These are phyloP conservation scores for Sebastes schlegelii DNA, from an alignment of 2,113 vertebrate genomes.

Conservation along the genomic window DNA sequence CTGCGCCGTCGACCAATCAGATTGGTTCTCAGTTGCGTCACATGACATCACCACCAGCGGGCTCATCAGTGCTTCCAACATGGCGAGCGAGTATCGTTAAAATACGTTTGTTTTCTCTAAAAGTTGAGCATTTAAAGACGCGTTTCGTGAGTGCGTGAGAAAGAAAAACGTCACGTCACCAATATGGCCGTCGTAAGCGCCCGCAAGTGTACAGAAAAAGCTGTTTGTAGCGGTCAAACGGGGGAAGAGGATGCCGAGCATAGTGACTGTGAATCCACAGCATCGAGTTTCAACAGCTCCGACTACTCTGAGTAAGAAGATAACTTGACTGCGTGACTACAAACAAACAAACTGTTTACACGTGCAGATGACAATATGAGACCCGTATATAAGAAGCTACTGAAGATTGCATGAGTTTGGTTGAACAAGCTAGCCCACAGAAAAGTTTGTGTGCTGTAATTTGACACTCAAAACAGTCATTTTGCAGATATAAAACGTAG, in stretches of 20 bases:
- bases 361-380: neutral
- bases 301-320: slow-evolving; percentile 79
- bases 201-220: neutral
- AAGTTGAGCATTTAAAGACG: neutral
- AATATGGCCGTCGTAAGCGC: slow-evolving; percentile 53
- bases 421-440: neutral
- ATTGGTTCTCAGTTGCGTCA: slow-evolving; percentile 28
- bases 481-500: neutral
- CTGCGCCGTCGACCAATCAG: slow-evolving; percentile 72
- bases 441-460: neutral
- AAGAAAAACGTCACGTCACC: rapidly evolving
- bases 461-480: neutral
- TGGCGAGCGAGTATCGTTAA: slow-evolving; percentile 52
- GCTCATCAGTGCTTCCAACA: slow-evolving; percentile 60
- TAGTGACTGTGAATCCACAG: slow-evolving; percentile 59
- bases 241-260: slow-evolving; percentile 27
- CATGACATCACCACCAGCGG: slow-evolving; percentile 27
- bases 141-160: neutral
- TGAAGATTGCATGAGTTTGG: no score
- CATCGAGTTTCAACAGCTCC: slow-evolving; percentile 69
- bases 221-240: neutral
- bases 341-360: neutral
- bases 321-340: neutral
- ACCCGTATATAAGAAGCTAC: neutral
- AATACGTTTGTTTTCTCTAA: neutral